phyloP scores from a whole-genome alignment of 2,888 invertebrate genomes.

The Catonia carolina region DNA sequence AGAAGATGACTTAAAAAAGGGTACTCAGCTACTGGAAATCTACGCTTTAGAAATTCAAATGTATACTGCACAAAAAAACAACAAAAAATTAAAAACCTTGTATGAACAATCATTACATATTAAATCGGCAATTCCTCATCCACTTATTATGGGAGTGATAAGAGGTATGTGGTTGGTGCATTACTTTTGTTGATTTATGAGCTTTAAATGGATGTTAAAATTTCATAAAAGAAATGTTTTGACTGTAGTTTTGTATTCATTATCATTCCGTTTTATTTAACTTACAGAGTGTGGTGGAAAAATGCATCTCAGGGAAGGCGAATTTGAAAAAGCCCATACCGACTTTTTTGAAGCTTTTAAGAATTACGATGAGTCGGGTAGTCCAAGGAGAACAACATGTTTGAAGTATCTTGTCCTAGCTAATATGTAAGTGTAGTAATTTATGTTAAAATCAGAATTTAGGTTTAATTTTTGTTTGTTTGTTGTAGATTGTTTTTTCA shows the following conservation, averaged over 20 bases:
- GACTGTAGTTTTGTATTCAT: no score
- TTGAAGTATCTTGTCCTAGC: conserved; percentile 96
- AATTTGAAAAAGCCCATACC: conserved; percentile 97
- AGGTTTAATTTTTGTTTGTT: no score
- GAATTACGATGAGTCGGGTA: conserved; percentile 98
- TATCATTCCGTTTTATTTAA: conserved; percentile 22
- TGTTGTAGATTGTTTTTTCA: no score
- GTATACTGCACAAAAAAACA: conserved; percentile 99
- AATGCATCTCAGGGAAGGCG: conserved; percentile 97
- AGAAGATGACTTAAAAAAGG: conserved; percentile 87
- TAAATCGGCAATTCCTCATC: conserved; percentile 99
- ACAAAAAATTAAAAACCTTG: conserved; percentile 91
- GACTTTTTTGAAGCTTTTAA: conserved; percentile 99
- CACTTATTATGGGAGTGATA: conserved; percentile 98
- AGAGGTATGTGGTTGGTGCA: conserved; percentile 52
- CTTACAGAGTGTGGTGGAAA: conserved; percentile 92
- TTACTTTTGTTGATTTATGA: no score
- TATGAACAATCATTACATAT: conserved; percentile 98
- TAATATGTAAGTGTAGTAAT: conserved; percentile 83
- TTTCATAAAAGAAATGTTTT: no score
- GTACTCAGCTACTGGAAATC: conserved; percentile 95
- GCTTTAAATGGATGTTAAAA: no score
- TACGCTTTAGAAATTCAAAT: conserved; percentile 99
- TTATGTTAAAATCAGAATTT: no score
- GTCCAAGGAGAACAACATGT: conserved; percentile 92